Base-by-base conservation (phyloP, 2,888 invertebrate genomes). In the Dioctria linearis region DNA sequence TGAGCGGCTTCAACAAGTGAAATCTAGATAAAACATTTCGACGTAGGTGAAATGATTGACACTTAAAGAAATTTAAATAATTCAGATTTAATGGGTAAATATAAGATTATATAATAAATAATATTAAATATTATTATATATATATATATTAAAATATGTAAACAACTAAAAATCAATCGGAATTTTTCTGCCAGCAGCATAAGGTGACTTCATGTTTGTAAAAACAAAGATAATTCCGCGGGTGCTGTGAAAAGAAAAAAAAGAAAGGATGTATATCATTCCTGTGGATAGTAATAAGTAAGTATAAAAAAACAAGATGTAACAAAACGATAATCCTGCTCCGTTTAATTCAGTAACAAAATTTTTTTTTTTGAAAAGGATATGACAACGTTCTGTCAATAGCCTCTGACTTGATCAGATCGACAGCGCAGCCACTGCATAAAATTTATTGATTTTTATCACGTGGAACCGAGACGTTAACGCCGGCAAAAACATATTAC, bases 151-250 rank as follows among this genome's bases (percentile, higher is more conserved):
- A 42, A 65, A 5, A 11, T 40, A 40, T 59, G 3, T 13, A 11
- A 13, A 59, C 5, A 13, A 13, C n/a, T 71, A 71, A 49, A 69
- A 46, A 3, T 71, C 39, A 2, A 37, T 39, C 3, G 54, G 39
- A 9, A 78, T 76, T 37, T 43, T 75, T 79, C 73, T 83, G 75
- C 85, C 85, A 71, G 83, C 82, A 9, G 85, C 85, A 79, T 82
- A 85, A 6, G 85, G 85, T n/a, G 84, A 57, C n/a, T 81, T 75
- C 11, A 76, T 80, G 71, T 84, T 83, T 59, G 85, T 85, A 40
- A 83, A 83, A 5, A 85, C 83, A 79, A 84, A 84, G 11, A 84
- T 81, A 37, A 85, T 83, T 6, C 85, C 85, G 25, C 81, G 81
- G 3, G 83, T 80, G 65, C 85, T 85, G 78, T 8, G 83, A 83